Percentiles rank a stretch among this genome's conserved stretches.
Conservation (phyloP, 2,797 vertebrate species). For the Antennarius maculatus region DNA sequence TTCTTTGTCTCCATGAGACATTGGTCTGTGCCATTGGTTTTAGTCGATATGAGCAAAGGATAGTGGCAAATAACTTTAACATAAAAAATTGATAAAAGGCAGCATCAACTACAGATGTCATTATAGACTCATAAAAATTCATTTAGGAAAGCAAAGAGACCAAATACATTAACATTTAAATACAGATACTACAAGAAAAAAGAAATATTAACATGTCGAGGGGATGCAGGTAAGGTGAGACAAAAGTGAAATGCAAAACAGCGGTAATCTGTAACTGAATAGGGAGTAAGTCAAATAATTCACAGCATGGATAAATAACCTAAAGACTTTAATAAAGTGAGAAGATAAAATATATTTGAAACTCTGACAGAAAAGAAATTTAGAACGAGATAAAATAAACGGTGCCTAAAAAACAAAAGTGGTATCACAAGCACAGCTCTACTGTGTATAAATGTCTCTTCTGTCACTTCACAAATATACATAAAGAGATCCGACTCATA, state of each 20-base stretch:
- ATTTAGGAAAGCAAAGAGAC: conserved; percentile 11
- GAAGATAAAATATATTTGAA: conserved; percentile 34
- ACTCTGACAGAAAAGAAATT: conserved; percentile 31
- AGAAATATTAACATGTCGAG: neutral
- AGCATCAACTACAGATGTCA: conserved; percentile 15
- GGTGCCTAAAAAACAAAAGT: conserved; percentile 31
- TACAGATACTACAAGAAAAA: conserved; percentile 5
- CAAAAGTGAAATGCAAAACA: conserved; percentile 11
- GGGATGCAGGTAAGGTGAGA: neutral
- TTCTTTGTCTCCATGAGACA: conserved; percentile 30
- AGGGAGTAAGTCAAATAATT: conserved; percentile 35
- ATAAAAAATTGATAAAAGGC: conserved; percentile 22
- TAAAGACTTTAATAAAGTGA: conserved; percentile 48
- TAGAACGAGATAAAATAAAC: conserved; percentile 19
- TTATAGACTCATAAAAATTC: conserved; percentile 8
- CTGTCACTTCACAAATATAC: conserved; percentile 53
- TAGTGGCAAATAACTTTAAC: conserved; percentile 13
- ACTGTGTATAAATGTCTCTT: conserved; percentile 49
- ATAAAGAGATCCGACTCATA: conserved; percentile 30
- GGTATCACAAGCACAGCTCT: conserved; percentile 50
- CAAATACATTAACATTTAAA: conserved; percentile 17
- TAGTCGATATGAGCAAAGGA: conserved; percentile 18
- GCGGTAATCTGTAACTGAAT: neutral
- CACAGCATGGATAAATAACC: conserved; percentile 45
- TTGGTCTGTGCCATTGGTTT: conserved; percentile 40